phyloP scores from a whole-genome alignment of 2,113 vertebrate species.

The Phyllostomus hastatus region DNA sequence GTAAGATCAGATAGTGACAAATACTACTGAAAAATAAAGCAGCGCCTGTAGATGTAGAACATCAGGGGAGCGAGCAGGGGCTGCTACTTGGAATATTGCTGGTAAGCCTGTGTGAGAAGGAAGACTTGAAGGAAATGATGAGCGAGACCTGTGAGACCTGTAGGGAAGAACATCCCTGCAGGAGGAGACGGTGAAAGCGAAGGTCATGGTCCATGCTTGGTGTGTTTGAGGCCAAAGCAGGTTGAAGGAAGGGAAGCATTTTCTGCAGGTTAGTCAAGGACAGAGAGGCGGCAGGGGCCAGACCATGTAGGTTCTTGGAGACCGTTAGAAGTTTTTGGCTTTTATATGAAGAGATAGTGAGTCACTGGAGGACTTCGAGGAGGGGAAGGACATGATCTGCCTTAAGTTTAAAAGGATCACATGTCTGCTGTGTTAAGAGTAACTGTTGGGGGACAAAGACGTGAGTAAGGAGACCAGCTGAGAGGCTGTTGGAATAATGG shows the following conservation, averaged over 20 bases:
- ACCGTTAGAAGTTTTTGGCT: neutral
- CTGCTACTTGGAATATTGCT: neutral
- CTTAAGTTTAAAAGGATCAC: neutral
- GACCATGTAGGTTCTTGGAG: neutral
- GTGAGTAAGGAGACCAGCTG: neutral
- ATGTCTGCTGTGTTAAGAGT: neutral
- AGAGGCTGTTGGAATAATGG: neutral
- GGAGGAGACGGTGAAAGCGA: neutral
- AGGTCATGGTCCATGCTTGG: neutral
- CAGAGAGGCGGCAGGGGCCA: neutral
- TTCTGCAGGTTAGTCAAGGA: neutral
- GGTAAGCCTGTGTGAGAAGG: neutral
- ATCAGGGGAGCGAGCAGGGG: rapidly evolving
- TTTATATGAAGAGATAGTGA: neutral
- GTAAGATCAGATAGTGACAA: neutral
- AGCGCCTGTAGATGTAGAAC: neutral
- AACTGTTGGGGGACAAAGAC: neutral
- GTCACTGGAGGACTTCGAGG: neutral
- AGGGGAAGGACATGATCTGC: neutral
- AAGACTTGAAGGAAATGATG: neutral
- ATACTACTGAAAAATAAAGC: neutral
- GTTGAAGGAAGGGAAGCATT: neutral
- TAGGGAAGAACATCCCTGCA: neutral
- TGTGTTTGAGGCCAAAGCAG: neutral
- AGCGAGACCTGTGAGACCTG: too few relatives aligned